These are phyloP conservation scores for Atlantisia rogersi DNA, from an alignment of 2,113 vertebrate genomes.

Conservation along the genomic window DNA sequence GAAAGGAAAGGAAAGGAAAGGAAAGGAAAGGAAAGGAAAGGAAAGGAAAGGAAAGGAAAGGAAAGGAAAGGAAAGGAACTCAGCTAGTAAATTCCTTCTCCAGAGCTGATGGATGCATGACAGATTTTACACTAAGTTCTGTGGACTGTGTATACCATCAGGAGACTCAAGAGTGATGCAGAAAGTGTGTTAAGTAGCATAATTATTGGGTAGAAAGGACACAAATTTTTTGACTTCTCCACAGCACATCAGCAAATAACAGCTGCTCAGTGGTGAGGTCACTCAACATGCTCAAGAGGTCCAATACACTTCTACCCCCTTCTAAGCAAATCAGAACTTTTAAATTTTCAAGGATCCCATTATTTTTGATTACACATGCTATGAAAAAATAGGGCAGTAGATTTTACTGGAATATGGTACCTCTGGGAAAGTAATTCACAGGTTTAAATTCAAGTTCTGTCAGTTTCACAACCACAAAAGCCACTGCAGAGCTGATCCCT, in stretches of 20 bases:
- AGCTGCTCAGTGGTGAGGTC: background rate
- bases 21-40: no score
- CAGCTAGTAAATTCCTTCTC: background rate
- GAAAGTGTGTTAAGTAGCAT: background rate
- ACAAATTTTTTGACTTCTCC: background rate
- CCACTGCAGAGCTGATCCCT: background rate
- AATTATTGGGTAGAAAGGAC: background rate
- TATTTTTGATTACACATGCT: background rate
- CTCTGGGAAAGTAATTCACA: background rate
- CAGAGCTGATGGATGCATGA: background rate
- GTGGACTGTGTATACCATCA: background rate
- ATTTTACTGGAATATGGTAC: background rate
- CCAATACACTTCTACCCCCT: background rate
- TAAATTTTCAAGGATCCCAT: background rate
- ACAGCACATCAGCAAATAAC: background rate
- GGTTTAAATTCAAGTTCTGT: background rate
- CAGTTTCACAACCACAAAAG: background rate
- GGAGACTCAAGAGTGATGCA: background rate
- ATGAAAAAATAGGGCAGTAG: background rate
- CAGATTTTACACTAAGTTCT: background rate
- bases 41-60: no score
- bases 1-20: no score
- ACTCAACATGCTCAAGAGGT: background rate
- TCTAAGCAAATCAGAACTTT: background rate
- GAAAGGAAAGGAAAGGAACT: background rate